Conservation (phyloP, 2,797 vertebrate species). For the Ctenosaura bakeri region DNA sequence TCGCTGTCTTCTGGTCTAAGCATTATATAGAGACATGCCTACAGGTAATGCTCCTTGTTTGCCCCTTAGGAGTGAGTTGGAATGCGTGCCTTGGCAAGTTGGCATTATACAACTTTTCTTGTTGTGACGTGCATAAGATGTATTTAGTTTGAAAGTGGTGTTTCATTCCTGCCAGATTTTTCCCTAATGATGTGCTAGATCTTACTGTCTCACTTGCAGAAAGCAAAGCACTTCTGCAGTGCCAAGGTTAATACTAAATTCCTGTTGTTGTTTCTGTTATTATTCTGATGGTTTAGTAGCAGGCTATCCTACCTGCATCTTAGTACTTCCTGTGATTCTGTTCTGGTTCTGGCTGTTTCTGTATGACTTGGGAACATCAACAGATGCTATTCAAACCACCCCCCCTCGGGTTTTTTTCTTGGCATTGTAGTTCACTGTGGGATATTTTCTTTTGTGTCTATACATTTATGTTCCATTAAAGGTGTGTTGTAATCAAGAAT, state of each 20-base stretch:
- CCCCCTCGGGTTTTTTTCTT: constrained; percentile 21
- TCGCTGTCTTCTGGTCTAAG: constrained; percentile 52
- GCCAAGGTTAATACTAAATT: neutral
- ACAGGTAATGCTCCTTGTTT: constrained; percentile 16
- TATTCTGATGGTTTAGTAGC: neutral
- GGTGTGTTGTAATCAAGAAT: neutral
- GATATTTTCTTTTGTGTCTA: constrained; percentile 29
- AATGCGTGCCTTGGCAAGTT: constrained; percentile 37
- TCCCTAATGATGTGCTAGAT: constrained; percentile 16
- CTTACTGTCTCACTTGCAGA: neutral
- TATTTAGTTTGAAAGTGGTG: constrained; percentile 14
- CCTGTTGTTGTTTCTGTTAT: constrained; percentile 1
- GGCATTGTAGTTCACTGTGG: neutral
- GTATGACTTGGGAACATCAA: constrained; percentile 50
- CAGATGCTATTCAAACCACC: constrained; percentile 37
- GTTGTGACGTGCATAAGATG: constrained; percentile 17
- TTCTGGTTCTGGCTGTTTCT: constrained; percentile 32
- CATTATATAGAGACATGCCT: constrained; percentile 24
- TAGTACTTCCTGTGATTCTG: neutral
- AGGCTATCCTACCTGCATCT: constrained; percentile 23
- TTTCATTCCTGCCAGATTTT: constrained; percentile 29
- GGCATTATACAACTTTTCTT: constrained; percentile 50
- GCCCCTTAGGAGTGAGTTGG: constrained; percentile 16
- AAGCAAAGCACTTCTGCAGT: constrained; percentile 36
- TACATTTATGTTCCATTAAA: constrained; percentile 22